Conservation (phyloP, 1,140 invertebrate species). For the Cotesia typhae region DNA sequence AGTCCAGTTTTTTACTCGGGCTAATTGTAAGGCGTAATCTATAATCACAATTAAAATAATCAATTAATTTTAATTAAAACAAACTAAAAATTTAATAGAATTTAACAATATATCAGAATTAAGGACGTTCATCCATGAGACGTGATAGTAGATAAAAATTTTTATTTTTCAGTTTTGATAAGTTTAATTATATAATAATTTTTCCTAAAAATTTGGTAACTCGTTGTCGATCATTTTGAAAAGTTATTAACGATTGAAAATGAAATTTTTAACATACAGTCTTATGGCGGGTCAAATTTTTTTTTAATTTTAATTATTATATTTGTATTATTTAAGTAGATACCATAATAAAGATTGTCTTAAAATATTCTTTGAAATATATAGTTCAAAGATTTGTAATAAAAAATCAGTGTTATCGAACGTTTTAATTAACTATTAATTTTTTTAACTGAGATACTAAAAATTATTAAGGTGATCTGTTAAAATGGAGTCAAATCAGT, state of each 20-base stretch:
- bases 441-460: background rate
- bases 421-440: conserved; percentile 4
- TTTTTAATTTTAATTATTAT: background rate
- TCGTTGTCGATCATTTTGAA: no score
- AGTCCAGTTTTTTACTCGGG: no score
- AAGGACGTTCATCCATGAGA: conserved; percentile 7
- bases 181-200: background rate
- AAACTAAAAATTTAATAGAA: no score
- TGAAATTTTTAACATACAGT: background rate
- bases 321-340: background rate
- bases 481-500: conserved; percentile 3
- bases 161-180: conserved; percentile 11
- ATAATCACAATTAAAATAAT: no score
- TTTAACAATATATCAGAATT: background rate
- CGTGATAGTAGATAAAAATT: conserved; percentile 3
- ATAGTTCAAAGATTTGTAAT: background rate
- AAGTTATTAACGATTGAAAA: background rate
- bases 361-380: conserved; percentile 8
- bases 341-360: background rate
- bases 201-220: no score
- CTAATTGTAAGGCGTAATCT: no score
- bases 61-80: no score
- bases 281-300: no score
- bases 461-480: background rate
- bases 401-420: background rate